A percentile compares a stretch with the other conserved stretches of the same genome.
Conservation (phyloP, 2,113 vertebrate genomes). For the Ursus arctos region DNA sequence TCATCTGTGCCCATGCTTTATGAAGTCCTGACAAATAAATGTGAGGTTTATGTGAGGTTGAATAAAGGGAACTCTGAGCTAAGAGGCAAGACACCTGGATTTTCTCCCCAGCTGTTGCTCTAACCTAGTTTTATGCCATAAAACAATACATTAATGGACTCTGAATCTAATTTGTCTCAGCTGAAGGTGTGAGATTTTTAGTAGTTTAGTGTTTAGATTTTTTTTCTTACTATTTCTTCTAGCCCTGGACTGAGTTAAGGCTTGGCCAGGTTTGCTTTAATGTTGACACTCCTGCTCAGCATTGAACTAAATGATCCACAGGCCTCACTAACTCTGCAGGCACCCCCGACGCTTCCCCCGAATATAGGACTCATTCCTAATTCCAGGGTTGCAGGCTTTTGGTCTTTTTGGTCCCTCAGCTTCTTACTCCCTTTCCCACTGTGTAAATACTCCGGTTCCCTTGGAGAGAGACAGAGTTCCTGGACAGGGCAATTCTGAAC, state of each 20-base stretch:
- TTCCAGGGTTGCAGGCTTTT: neutral
- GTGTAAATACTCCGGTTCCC: neutral
- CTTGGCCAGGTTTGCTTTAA: neutral
- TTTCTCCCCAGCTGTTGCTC: neutral
- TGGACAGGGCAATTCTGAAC: neutral
- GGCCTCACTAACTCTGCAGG: neutral
- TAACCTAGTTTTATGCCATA: neutral
- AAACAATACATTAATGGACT: neutral
- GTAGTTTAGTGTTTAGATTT: neutral
- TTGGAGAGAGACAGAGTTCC: neutral
- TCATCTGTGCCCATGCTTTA: neutral
- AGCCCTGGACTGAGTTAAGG: neutral
- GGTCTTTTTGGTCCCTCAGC: neutral
- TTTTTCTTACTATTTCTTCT: neutral
- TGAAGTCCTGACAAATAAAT: neutral
- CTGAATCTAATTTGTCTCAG: conserved; percentile 24
- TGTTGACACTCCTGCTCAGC: neutral
- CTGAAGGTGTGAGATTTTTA: neutral
- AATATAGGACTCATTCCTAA: neutral
- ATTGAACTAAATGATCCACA: neutral
- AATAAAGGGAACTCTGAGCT: neutral
- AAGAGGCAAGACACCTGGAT: neutral
- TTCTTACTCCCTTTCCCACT: neutral
- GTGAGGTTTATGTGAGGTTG: neutral
- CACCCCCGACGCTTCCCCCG: neutral